phyloP scores from a whole-genome alignment of 1,140 invertebrate species.

The Ceratoteleas bidentatus region DNA sequence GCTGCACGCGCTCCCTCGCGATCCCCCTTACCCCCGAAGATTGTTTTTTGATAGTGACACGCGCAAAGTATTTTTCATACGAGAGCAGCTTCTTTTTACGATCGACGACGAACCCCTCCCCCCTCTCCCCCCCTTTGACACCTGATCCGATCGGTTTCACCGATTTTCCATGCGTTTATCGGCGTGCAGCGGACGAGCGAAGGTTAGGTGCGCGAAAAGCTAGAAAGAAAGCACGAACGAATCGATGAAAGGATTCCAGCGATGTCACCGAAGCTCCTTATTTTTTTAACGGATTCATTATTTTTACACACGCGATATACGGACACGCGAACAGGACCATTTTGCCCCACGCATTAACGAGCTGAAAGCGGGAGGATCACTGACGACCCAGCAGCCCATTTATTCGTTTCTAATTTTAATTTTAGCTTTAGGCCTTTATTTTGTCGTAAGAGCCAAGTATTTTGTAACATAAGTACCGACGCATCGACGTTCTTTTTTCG shows the following conservation, averaged over 20 bases:
- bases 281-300: slow-evolving; percentile 56
- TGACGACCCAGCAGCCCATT: not conserved
- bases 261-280: slow-evolving; percentile 51
- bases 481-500: slow-evolving; percentile 44
- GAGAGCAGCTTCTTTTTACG: slow-evolving; percentile 6
- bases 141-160: too few relatives aligned
- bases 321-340: too few relatives aligned
- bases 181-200: slow-evolving; percentile 28
- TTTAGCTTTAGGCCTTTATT: slow-evolving; percentile 55
- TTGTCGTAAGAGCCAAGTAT: slow-evolving; percentile 53
- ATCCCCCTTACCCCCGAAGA: slow-evolving; percentile 17
- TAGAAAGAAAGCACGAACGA: slow-evolving; percentile 31
- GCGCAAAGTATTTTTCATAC: slow-evolving; percentile 33
- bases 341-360: too few relatives aligned
- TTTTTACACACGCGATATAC: slow-evolving; percentile 36
- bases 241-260: slow-evolving; percentile 42
- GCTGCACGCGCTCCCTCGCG: slow-evolving; percentile 23
- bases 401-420: slow-evolving; percentile 32
- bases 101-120: not conserved
- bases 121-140: not conserved
- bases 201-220: slow-evolving; percentile 32
- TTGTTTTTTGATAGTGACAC: slow-evolving; percentile 19
- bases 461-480: slow-evolving; percentile 63
- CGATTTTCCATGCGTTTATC: slow-evolving; percentile 3
- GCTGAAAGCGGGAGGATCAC: too few relatives aligned